Evolutionary conservation across 2,113 vertebrate species (phyloP), one percentile per base, ranked within the genome.

Genomic region (Actinemys pallida): DNA sequence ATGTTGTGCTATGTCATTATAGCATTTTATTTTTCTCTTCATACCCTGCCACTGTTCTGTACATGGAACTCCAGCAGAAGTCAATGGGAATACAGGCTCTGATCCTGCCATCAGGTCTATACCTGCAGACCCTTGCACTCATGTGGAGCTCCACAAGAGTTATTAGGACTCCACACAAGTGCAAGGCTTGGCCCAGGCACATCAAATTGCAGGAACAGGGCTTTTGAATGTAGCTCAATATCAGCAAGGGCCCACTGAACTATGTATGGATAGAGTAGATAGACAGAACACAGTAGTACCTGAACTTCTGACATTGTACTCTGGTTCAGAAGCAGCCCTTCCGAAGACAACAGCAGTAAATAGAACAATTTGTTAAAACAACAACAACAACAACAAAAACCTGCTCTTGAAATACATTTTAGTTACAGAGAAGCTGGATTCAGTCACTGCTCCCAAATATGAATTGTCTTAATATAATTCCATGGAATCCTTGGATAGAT

Each of bases 331-430:
- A 65, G 4, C n/a, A 49, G 82, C 19, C 84, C 76, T 12, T 0
- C 35, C 1, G 0, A 1, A 31, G 12, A 31, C 19, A 42, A 59
- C 35, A 75, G 84, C 24, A 83, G 75, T 35, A 27, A 0, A 0
- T 0, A 5, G 35, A 2, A 39, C 35, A 19, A 54, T 59, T 79
- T 81, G 50, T 22, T 2, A 2, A 84, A 79, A 52, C 45, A 87
- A 57, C 7, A 56, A 56, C 22, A 27, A 27, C 56, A 59, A 62
- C 10, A n/a, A n/a, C 62, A n/a, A n/a, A 12, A 31, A 65, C 62
- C 62, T n/a, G 62, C 62, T 69, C 62, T 19, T 69, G 17, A 87
- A 72, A 92, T 27, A 22, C 8, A 81, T 20, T 86, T 65, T 20
- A 93, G 81, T 31, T 53, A 27, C 84, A 83, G 81, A 86, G 83